Percentiles rank a stretch among this genome's conserved stretches.
Conservation (phyloP, 2,888 invertebrate species). For the Phasia obesa region DNA sequence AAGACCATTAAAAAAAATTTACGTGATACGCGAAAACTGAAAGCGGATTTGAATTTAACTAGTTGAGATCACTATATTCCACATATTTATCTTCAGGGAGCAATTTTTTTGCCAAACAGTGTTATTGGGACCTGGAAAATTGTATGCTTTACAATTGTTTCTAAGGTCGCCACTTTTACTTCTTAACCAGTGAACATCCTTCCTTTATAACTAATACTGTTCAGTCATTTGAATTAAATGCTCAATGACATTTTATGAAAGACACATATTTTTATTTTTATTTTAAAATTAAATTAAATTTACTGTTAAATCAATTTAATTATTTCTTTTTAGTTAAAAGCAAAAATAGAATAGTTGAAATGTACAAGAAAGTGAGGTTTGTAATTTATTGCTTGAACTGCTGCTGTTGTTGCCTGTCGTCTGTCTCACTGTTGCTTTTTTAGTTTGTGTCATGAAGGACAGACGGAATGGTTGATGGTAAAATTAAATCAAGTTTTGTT, state of each 20-base stretch:
- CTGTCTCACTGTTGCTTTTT: slow-evolving; percentile 4
- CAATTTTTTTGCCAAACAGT: too few species aligned
- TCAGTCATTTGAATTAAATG: slow-evolving; percentile 38
- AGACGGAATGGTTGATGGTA: slow-evolving; percentile 10
- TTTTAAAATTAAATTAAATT: slow-evolving; percentile 23
- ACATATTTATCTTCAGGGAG: too few species aligned
- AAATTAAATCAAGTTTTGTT: slow-evolving; percentile 58
- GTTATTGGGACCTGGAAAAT: too few species aligned
- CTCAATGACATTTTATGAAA: slow-evolving; percentile 33
- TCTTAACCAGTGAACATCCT: neutral
- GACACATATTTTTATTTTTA: slow-evolving; percentile 12
- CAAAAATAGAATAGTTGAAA: slow-evolving; percentile 9
- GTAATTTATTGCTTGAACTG: slow-evolving; percentile 42
- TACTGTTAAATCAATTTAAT: slow-evolving; percentile 52
- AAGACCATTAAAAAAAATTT: too few species aligned
- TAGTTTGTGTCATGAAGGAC: slow-evolving; percentile 12
- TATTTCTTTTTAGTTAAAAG: neutral
- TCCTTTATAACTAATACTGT: neutral
- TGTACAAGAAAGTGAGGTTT: neutral
- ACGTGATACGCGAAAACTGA: too few species aligned
- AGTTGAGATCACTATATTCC: too few species aligned
- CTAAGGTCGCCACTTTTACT: neutral
- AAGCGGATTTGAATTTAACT: too few species aligned
- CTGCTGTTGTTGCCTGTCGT: neutral
- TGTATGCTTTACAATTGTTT: too few species aligned